Conservation (phyloP, 2,888 invertebrate genomes). For the Acronicta psi region DNA sequence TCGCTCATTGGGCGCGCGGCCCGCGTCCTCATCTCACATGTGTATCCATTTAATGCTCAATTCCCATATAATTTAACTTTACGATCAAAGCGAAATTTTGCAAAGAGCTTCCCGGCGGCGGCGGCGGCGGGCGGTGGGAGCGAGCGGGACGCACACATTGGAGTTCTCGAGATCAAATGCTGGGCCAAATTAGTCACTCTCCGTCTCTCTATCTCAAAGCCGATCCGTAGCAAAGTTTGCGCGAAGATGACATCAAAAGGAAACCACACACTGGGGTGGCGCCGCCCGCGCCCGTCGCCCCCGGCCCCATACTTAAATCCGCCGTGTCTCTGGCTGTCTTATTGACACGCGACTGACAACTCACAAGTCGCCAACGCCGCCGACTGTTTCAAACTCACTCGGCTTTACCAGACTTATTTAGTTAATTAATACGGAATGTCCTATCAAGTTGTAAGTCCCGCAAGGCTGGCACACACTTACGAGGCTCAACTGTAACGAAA, state of each 20-base stretch:
- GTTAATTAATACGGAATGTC: slow-evolving; percentile 89
- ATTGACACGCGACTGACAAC: slow-evolving; percentile 88
- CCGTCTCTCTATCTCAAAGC: slow-evolving; percentile 90
- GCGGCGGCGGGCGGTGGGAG: slow-evolving; percentile 81
- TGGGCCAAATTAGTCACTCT: slow-evolving; percentile 90
- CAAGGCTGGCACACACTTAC: slow-evolving; percentile 79
- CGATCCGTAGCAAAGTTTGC: slow-evolving; percentile 90
- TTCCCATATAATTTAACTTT: slow-evolving; percentile 90
- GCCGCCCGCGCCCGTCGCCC: slow-evolving; percentile 70
- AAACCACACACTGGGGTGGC: slow-evolving; percentile 89
- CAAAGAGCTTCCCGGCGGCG: slow-evolving; percentile 87
- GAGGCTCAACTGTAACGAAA: slow-evolving; percentile 77
- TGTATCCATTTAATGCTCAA: slow-evolving; percentile 89
- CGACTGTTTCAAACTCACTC: slow-evolving; percentile 78
- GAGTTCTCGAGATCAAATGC: slow-evolving; percentile 88
- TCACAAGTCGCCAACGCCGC: slow-evolving; percentile 81
- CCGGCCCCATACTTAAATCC: slow-evolving; percentile 85
- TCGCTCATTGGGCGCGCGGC: slow-evolving; percentile 44
- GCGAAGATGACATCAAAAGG: slow-evolving; percentile 90
- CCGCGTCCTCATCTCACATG: slow-evolving; percentile 75
- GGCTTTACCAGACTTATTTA: slow-evolving; percentile 87
- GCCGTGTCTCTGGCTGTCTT: slow-evolving; percentile 87
- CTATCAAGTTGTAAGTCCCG: slow-evolving; percentile 84
- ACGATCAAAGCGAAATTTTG: slow-evolving; percentile 89
- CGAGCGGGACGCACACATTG: slow-evolving; percentile 83